Evolutionary conservation across 2,888 invertebrate species (phyloP).

Genomic region (Anarsia innoxiella): DNA sequence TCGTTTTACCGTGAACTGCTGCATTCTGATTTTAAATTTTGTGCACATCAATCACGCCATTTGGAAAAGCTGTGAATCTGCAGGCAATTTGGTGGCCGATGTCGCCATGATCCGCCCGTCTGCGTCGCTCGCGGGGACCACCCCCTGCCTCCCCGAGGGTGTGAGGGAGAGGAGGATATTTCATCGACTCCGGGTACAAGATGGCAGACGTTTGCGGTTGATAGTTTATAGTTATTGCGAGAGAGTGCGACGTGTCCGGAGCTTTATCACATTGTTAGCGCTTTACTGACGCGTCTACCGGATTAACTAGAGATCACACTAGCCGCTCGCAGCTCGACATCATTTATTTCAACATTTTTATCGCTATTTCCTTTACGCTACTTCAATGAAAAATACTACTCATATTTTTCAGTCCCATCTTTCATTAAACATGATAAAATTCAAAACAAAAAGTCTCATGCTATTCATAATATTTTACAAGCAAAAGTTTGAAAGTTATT

Average conservation of each 20-base stretch:
- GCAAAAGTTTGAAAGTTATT: slow-evolving; percentile 8
- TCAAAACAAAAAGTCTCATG: neutral
- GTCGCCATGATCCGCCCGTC: slow-evolving; percentile 30
- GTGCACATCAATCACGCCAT: neutral
- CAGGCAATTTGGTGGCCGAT: slow-evolving; percentile 2
- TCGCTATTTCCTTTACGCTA: slow-evolving; percentile 11
- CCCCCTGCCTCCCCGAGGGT: slow-evolving; percentile 28
- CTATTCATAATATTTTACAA: slow-evolving; percentile 8
- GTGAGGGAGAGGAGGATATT: slow-evolving; percentile 60
- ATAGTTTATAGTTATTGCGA: slow-evolving; percentile 75
- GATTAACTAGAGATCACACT: slow-evolving; percentile 66
- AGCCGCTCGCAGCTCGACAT: slow-evolving; percentile 42
- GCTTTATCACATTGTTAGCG: slow-evolving; percentile 73
- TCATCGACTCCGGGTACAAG: slow-evolving; percentile 67
- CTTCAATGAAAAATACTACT: no score
- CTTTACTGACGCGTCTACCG: slow-evolving; percentile 64
- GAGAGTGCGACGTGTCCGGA: slow-evolving; percentile 63
- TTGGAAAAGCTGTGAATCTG: slow-evolving; percentile 5
- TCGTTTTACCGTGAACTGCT: no score
- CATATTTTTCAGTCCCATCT: no score
- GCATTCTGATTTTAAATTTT: no score
- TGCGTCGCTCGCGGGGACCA: slow-evolving; percentile 44
- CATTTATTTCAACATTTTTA: slow-evolving; percentile 38
- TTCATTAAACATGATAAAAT: neutral
- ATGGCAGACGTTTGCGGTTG: slow-evolving; percentile 74